Base-by-base conservation (phyloP, 2,113 vertebrate genomes). In the Poeciliopsis prolifica region DNA sequence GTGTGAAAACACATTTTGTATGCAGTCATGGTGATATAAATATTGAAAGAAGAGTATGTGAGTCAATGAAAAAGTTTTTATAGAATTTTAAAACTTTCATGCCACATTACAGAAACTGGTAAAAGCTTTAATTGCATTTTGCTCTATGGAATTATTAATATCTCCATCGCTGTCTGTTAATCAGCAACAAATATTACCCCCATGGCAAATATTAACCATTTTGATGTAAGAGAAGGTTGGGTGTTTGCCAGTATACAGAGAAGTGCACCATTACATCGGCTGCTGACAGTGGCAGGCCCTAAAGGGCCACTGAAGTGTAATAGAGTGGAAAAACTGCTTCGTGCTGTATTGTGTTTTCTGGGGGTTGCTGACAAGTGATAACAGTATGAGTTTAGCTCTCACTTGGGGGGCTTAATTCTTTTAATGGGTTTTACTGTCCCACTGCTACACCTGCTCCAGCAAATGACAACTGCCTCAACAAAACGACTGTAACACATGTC, bases 271-370 rank as follows among this genome's bases (percentile, higher is more conserved):
- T 82, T 64, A 68, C 72, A 73, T 30, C 48, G 65, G 35, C 26
- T 73, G 82, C 74, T 86, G 83, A 86, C 81, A 74, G 42, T 29
- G 42, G 67, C 5, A 37, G 80, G 71, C 66, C 66, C 76, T 68
- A 24, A 61, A 77, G 72, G 26, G 63, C 65, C 72, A 62, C 69
- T 61, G 22, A 75, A 64, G 74, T 72, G 70, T 66, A 88, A 87
- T 75, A 69, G 78, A 83, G 80, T 80, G 86, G 82, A 90, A 87
- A 85, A 76, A 51, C 78, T 80, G 72, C 70, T 86, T 74, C 54
- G 30, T 64, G 74, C 44, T 44, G 51, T 22, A 0, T 0, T 67
- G 70, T 82, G 74, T 82, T 78, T 84, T 24, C 7, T 58, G 66
- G 42, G 81, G 42, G 51, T 15, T 60, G 79, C 65, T 81, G 77